Evolutionary conservation across 2,113 vertebrate species (phyloP).

Genomic region (Pholis gunnellus): DNA sequence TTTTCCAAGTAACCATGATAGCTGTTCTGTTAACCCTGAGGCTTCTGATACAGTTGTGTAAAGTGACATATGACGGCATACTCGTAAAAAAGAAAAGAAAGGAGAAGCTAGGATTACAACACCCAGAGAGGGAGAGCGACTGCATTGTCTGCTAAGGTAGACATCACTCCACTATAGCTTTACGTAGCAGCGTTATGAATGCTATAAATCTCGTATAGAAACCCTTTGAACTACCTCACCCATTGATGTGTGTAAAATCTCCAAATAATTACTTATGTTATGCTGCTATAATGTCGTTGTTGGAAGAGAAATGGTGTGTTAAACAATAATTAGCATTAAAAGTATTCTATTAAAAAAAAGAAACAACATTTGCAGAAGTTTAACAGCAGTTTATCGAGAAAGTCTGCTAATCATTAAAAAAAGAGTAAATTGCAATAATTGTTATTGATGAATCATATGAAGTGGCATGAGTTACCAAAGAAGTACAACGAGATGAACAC

Average conservation of each 20-base stretch:
- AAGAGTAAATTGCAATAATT: neutral
- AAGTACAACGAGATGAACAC: neutral
- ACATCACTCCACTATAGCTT: no score
- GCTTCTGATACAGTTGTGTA: neutral
- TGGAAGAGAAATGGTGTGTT: neutral
- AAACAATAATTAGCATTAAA: no score
- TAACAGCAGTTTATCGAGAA: neutral
- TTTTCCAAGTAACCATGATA: neutral
- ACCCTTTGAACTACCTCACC: neutral
- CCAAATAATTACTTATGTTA: neutral
- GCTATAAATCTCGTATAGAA: no score
- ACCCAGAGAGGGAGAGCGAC: no score
- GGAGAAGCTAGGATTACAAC: no score
- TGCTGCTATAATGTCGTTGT: neutral
- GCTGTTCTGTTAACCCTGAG: neutral
- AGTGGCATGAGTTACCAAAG: neutral
- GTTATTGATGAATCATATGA: neutral
- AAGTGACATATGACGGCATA: neutral
- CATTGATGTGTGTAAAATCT: neutral
- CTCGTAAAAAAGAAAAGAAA: neutral
- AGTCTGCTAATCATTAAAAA: neutral
- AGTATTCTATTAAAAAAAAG: neutral
- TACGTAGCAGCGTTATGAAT: no score
- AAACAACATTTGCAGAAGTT: neutral
- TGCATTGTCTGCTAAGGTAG: no score